Base-by-base conservation (phyloP, 2,797 vertebrate genomes). In the Platalea minor region DNA sequence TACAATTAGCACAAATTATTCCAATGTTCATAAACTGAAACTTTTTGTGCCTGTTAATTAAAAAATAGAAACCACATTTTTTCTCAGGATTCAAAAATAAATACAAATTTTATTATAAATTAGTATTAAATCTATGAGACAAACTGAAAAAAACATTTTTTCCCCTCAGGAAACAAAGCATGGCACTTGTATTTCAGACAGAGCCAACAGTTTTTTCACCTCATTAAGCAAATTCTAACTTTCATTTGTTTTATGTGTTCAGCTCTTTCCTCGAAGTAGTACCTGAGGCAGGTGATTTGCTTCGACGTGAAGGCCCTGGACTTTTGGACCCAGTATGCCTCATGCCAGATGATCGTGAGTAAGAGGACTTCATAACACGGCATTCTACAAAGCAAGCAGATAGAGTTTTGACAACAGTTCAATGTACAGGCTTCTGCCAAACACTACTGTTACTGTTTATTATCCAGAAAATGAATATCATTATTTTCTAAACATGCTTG, bases 251-350 rank as follows among this genome's bases (percentile, higher is more conserved):
- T 45, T 33, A 31, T 4, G 1, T 5, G 5, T 18, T 69, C 57
- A 59, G 61, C 11, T 51, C n/a, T 77, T 80, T 61, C 24, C 78
- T 26, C 45, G 26, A 53, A 83, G 48, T 14, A 94, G 61, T 98
- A 99, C 99, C 98, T 98, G 99, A 98, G 91, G 98, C 98, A 23
- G 99, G 99, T 56, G 99, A 99, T 94, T 99, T 99, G 98, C 98
- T 99, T 95, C 99, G 98, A 24, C 98, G 98, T 7, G 98, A 98
- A 20, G 95, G 94, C 81, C 98, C 98, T 2, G 99, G 99, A 94
- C 99, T 99, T 97, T 99, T 99, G 73, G 97, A 98, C 29, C 98
- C 98, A 35, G 97, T 41, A 23, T 98, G 94, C 64, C 98, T 98
- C 7, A 98, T 88, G 54, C 98, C 98, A 69, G 98, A 96, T 61